Percentiles rank a stretch among this genome's conserved stretches.
These are phyloP conservation scores for Tauraco erythrolophus DNA, from an alignment of 2,113 vertebrate genomes.

Conservation along the genomic window DNA sequence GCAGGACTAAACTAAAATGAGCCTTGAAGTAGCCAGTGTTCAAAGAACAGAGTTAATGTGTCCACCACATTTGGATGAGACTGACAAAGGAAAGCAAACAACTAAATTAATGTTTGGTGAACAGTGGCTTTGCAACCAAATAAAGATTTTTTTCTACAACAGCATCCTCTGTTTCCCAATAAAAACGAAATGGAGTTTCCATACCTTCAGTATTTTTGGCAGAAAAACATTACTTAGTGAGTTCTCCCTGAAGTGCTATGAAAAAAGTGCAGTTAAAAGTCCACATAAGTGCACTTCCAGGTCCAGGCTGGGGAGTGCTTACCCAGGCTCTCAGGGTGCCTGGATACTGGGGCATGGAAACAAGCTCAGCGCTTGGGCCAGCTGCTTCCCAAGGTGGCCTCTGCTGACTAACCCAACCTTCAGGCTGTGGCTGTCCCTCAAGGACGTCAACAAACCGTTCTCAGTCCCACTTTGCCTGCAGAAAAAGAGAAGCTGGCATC, in stretches of 20 bases:
- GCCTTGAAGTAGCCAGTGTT: neutral
- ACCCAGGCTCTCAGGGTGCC: slow-evolving; percentile 76
- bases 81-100: neutral
- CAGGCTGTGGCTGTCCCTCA: neutral
- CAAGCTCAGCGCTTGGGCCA: slow-evolving; percentile 46
- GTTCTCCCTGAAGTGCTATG: neutral
- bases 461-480: neutral
- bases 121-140: neutral
- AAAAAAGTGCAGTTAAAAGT: neutral
- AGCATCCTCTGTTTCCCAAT: neutral
- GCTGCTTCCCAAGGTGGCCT: slow-evolving; percentile 77
- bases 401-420: slow-evolving; percentile 77
- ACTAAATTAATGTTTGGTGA: neutral
- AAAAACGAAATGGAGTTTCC: neutral
- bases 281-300: neutral
- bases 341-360: slow-evolving; percentile 63
- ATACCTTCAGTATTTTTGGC: neutral
- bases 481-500: neutral
- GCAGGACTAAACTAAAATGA: neutral
- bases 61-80: neutral
- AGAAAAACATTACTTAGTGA: neutral
- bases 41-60: neutral
- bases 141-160: neutral
- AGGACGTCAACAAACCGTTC: neutral
- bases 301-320: neutral